A percentile compares a stretch with the other conserved stretches of the same genome.
phyloP scores from a whole-genome alignment of 2,797 vertebrate species.

The Protosalanx chinensis region DNA sequence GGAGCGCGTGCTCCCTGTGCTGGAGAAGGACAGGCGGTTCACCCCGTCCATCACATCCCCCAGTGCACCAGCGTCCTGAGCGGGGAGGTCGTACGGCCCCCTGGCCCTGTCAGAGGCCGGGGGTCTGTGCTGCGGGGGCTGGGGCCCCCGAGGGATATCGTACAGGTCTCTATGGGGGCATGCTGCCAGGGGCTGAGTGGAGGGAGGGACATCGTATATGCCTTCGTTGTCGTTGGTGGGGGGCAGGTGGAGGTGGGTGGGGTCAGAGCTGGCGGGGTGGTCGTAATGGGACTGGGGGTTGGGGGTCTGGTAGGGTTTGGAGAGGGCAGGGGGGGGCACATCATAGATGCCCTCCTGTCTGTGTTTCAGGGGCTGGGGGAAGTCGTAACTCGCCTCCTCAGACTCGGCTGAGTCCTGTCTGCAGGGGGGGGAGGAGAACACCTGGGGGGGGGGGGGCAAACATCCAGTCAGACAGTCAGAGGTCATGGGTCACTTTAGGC shows the following conservation, averaged over 20 bases:
- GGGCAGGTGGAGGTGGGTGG: conserved; percentile 19
- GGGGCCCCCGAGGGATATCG: conserved; percentile 83
- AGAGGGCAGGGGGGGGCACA: conserved; percentile 75
- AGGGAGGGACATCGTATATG: conserved; percentile 79
- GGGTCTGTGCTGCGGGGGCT: conserved; percentile 59
- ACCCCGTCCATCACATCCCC: conserved; percentile 86
- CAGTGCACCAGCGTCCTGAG: conserved; percentile 65
- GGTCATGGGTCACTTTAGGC: neutral
- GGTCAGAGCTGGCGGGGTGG: conserved; percentile 56
- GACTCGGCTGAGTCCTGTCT: conserved; percentile 51
- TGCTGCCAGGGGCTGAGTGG: conserved; percentile 60
- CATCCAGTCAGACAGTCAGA: neutral
- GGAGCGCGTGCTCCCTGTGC: conserved; percentile 89
- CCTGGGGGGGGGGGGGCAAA: conserved; percentile 42
- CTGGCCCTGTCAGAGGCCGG: conserved; percentile 33
- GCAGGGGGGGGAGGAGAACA: conserved; percentile 72
- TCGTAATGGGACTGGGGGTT: conserved; percentile 72
- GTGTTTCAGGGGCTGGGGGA: conserved; percentile 77
- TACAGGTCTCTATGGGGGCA: conserved; percentile 81
- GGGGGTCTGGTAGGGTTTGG: conserved; percentile 60
- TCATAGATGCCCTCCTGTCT: conserved; percentile 87
- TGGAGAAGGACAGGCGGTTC: conserved; percentile 92
- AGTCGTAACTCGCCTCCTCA: conserved; percentile 84
- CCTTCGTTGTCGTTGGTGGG: conserved; percentile 61
- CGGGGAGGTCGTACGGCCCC: conserved; percentile 86